Evolutionary conservation across 2,113 vertebrate species (phyloP).

Genomic region (Zosterops borbonicus): DNA sequence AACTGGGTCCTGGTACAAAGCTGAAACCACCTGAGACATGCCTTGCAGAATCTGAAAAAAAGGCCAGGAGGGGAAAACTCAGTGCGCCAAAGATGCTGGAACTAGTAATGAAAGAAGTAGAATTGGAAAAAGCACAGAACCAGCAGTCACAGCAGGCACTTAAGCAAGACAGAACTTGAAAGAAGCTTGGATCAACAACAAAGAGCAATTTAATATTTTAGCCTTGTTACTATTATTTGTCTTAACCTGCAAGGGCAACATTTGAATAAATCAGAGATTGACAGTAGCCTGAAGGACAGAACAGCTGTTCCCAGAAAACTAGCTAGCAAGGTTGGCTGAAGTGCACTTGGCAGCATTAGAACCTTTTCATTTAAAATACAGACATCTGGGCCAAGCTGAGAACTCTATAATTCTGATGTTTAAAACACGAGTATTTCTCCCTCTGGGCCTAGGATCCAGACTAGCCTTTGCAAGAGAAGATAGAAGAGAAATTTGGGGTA

Average conservation of each 20-base stretch:
- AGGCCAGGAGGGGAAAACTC: background rate
- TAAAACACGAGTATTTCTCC: background rate
- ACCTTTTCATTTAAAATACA: background rate
- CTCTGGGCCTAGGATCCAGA: background rate
- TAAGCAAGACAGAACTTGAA: conserved; percentile 37
- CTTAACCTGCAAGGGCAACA: conserved; percentile 1
- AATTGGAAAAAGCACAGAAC: background rate
- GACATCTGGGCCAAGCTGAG: background rate
- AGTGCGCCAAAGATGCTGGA: background rate
- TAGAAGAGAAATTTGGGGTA: background rate
- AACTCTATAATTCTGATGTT: background rate
- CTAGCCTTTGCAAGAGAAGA: background rate
- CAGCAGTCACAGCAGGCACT: background rate
- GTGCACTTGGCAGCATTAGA: background rate
- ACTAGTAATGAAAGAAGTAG: background rate
- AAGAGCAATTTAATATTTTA: background rate
- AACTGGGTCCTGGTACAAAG: background rate
- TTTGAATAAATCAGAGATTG: background rate
- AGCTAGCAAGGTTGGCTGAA: background rate
- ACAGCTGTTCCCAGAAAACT: conserved; percentile 18
- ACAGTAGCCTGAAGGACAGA: conserved; percentile 29
- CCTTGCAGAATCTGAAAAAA: background rate
- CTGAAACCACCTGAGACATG: background rate
- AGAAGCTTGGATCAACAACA: conserved; percentile 18
- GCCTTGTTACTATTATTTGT: background rate